Base-by-base conservation (phyloP, 2,888 invertebrate species). In the Andrena minutula region DNA sequence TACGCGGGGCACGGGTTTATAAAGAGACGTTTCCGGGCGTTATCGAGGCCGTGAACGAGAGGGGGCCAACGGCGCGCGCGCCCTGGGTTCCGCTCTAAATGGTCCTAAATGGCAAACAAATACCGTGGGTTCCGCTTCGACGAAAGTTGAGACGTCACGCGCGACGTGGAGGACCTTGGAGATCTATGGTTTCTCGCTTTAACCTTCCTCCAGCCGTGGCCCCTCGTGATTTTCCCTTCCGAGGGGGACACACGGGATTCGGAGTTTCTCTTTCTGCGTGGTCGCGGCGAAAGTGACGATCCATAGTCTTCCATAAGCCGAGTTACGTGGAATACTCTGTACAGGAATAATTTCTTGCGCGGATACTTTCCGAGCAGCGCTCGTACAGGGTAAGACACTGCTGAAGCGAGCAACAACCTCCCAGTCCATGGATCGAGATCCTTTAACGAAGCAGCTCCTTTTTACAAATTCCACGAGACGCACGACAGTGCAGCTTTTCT, bases 91-190 rank as follows among this genome's bases (percentile, higher is more conserved):
- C 88, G 87, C 88, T 87, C 87, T 89, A 91, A 91, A 90, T 90
- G 88, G 82, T 85, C 84, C 79, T 90, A 92, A 92, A 92, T 87
- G 86, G 85, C 89, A 89, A 92, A 92, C 89, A 90, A 91, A 92
- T 91, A 86, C 79, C 81, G 86, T 86, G 88, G 89, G 87, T 86
- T 89, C 84, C 83, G 87, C 61, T 83, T 86, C 76, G 84, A 85
- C 80, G 87, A 82, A 84, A 85, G 91, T 89, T 89, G 86, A 91
- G 91, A 90, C 86, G 90, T 91, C 90, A 90, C 84, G 82, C 75
- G 71, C 74, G 83, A 81, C 69, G 32, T 7, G 2, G 63, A 80
- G 53, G 72, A 60, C 73, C 73, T 41, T 66, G 32, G n/a, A 23
- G 26, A 66, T 47, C 41, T 63, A 60, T 60, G 69, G 72, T 79